Base-by-base conservation (phyloP, 2,797 vertebrate species). In the Threskiornis aethiopicus region DNA sequence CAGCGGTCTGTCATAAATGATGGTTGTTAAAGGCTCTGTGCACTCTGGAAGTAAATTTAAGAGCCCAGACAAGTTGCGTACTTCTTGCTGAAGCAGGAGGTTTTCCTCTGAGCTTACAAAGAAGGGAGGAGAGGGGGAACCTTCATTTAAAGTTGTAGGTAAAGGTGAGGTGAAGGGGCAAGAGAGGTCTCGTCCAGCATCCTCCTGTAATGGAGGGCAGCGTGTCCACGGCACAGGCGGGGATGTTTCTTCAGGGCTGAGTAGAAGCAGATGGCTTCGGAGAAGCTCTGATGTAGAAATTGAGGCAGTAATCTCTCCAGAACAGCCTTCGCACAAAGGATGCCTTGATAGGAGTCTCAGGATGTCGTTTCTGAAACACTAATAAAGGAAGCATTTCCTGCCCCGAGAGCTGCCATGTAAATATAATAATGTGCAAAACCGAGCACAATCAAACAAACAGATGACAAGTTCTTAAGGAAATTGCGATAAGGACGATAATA, bases 321-420 rank as follows among this genome's bases (percentile, higher is more conserved):
- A 72, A 13, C 55, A 62, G 72, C 66, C 42, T 24, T 16, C 1
- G 3, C 85, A 44, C 82, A 39, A 10, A 73, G 84, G 65, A n/a
- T 24, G 69, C 55, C 47, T 58, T 2, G n/a, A 6, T 4, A 16
- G 52, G 57, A 19, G 37, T 18, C 76, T 69, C 37, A 19, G 94
- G 76, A 76, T 69, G 86, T 19, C 8, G 21, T 10, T 79, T 49
- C 65, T 65, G 57, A 47, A 66, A 4, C 18, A 2, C 26, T 44
- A 11, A 22, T 29, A 47, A 28, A 62, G 61, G 92, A 91, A 87
- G 19, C 44, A 15, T 66, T 91, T 94, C 89, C 95, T 94, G 75
- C 70, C 70, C 44, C 11, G 0, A 17, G 52, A 54, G 51, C 55
- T 66, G 6, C 59, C 4, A 2, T 2, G 2, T 4, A 20, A 42